Conservation (phyloP, 92 coral and sea anemone species). For the Meandrina meandrites region DNA sequence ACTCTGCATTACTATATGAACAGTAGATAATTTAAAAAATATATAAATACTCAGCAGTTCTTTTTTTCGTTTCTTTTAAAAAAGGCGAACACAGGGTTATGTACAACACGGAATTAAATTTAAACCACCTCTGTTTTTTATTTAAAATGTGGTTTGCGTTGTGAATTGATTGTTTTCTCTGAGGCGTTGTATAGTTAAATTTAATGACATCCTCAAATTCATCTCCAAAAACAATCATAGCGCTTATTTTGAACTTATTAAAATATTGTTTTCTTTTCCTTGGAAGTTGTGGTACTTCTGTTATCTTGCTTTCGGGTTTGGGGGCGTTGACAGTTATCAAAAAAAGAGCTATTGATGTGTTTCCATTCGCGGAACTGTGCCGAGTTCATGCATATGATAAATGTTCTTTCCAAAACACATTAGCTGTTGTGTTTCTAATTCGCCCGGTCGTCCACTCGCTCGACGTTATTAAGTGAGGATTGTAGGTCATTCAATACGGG, state of each 20-base stretch:
- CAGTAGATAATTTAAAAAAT: not conserved
- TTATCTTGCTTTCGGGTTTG: not conserved
- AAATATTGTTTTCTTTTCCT: not conserved
- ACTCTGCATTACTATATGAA: not conserved
- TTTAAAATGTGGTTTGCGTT: not conserved
- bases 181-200: not conserved
- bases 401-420: conserved; percentile 30
- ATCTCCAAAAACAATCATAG: not conserved
- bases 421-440: conserved; percentile 30
- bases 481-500: conserved; percentile 21
- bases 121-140: not conserved
- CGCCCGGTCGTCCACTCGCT: conserved; percentile 34
- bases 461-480: conserved; percentile 25
- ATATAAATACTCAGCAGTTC: not conserved
- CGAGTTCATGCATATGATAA: conserved; percentile 13
- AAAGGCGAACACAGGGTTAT: not conserved
- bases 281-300: conserved; percentile 4
- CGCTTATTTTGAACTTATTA: conserved; percentile 10
- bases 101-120: not conserved
- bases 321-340: conserved; percentile 2
- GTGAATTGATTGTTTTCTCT: not conserved
- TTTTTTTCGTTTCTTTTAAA: not conserved
- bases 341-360: not conserved
- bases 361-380: not conserved
- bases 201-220: conserved; percentile 2